These are phyloP conservation scores for Noctuana brunneofusca DNA, from an alignment of 2,888 invertebrate species.

Conservation along the genomic window DNA sequence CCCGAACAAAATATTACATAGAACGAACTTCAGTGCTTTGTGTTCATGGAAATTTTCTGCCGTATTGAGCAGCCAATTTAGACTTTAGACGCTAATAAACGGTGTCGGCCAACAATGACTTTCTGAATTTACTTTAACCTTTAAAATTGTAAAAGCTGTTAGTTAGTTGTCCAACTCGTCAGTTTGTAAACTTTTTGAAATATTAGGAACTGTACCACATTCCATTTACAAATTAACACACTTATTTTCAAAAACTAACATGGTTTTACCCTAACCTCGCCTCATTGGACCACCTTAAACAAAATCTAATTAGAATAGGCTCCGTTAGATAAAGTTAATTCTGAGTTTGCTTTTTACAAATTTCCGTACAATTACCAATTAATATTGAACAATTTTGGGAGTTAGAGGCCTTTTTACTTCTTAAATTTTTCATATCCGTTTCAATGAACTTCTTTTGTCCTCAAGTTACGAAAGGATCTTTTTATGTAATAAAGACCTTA, in stretches of 20 bases:
- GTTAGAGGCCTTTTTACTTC: conserved; percentile 8
- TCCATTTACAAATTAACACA: too few species aligned
- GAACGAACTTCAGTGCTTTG: conserved; percentile 16
- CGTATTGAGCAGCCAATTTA: conserved; percentile 41
- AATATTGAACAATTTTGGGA: conserved; percentile 41
- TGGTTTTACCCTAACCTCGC: too few species aligned
- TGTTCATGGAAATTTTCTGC: conserved; percentile 4
- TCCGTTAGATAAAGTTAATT: too few species aligned
- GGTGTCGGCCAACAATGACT: not conserved
- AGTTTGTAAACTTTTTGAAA: too few species aligned
- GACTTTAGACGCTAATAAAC: conserved; percentile 44
- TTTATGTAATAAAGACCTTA: not conserved
- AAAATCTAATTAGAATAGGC: too few species aligned
- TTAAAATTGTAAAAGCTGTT: too few species aligned
- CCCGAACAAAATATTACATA: conserved; percentile 65
- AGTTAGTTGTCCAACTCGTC: too few species aligned
- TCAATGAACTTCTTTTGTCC: not conserved
- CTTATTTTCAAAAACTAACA: too few species aligned
- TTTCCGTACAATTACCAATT: not conserved
- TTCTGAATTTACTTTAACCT: not conserved
- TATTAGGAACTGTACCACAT: too few species aligned
- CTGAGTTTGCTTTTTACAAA: too few species aligned
- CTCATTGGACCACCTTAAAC: too few species aligned
- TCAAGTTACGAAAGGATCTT: not conserved
- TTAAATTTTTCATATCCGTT: conserved; percentile 22